Evolutionary conservation across 1,140 invertebrate genomes (phyloP).

Genomic region (Drosophila tristis): DNA sequence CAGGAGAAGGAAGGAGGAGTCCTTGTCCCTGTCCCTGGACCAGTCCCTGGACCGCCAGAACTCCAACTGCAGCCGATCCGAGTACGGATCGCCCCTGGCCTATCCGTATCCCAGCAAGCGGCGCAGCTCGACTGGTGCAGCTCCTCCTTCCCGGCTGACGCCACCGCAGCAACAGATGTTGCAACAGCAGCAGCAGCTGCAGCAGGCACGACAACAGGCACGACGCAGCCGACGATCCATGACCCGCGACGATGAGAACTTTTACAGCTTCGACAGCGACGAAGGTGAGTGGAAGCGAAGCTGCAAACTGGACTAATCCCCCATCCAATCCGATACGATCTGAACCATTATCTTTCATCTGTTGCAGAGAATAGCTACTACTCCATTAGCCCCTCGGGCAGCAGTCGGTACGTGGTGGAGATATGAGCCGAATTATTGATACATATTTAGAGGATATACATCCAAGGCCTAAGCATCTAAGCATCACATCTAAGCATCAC

Average conservation of each 20-base stretch:
- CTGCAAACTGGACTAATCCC: too few species aligned
- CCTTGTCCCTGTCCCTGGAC: slow-evolving; percentile 6
- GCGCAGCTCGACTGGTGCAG: slow-evolving; percentile 42
- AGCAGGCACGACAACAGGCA: slow-evolving; percentile 20
- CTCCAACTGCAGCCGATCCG: slow-evolving; percentile 69
- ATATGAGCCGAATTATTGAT: slow-evolving; percentile 43
- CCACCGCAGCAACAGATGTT: slow-evolving; percentile 1
- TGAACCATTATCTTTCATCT: slow-evolving; percentile 6
- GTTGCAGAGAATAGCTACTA: slow-evolving; percentile 80
- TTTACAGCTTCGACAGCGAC: slow-evolving; percentile 82
- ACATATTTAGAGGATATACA: too few species aligned
- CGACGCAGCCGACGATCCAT: slow-evolving; percentile 66
- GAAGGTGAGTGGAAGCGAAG: slow-evolving; percentile 56
- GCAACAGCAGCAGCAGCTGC: slow-evolving; percentile 35
- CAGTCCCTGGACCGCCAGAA: slow-evolving; percentile 57
- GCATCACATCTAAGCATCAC: too few species aligned
- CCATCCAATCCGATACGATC: background rate
- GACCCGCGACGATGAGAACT: slow-evolving; percentile 77
- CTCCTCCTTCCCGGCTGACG: background rate
- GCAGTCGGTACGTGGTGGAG: slow-evolving; percentile 80
- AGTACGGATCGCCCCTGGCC: slow-evolving; percentile 64
- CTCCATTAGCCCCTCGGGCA: slow-evolving; percentile 77
- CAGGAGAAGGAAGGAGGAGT: slow-evolving; percentile 10
- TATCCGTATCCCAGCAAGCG: slow-evolving; percentile 55
- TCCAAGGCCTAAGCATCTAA: too few species aligned